Evolutionary conservation across 2,797 vertebrate genomes (phyloP).

Genomic region (Oophaga sylvatica): DNA sequence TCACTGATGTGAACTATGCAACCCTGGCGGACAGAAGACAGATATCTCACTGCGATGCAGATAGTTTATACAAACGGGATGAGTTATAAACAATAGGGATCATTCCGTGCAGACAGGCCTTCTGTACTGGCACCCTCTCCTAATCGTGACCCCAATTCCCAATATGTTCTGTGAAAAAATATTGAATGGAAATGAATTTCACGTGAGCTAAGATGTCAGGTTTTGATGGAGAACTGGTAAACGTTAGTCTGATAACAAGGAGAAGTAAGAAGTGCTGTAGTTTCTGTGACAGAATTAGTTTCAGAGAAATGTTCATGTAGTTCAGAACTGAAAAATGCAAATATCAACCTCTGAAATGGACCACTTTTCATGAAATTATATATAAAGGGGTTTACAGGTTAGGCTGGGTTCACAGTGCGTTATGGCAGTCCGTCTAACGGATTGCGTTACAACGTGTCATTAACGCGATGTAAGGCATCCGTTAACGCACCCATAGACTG

Average conservation of each 20-base stretch:
- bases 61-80: slow-evolving; percentile 47
- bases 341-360: too few species aligned
- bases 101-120: slow-evolving; percentile 53
- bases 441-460: too few species aligned
- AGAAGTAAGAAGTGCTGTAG: background rate
- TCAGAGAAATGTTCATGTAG: too few species aligned
- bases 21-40: slow-evolving; percentile 48
- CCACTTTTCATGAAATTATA: too few species aligned
- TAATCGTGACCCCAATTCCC: background rate
- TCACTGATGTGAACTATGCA: slow-evolving; percentile 45
- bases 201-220: background rate
- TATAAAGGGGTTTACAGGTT: too few species aligned
- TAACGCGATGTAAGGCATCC: too few species aligned
- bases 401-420: too few species aligned
- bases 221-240: background rate
- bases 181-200: background rate
- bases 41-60: slow-evolving; percentile 49
- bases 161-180: slow-evolving; percentile 30
- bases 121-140: slow-evolving; percentile 45
- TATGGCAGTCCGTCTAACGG: too few species aligned
- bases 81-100: slow-evolving; percentile 59
- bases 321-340: too few species aligned
- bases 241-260: background rate
- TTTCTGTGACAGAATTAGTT: background rate
- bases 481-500: too few species aligned